Base-by-base conservation (phyloP, 2,113 vertebrate genomes). In the Clupea harengus region DNA sequence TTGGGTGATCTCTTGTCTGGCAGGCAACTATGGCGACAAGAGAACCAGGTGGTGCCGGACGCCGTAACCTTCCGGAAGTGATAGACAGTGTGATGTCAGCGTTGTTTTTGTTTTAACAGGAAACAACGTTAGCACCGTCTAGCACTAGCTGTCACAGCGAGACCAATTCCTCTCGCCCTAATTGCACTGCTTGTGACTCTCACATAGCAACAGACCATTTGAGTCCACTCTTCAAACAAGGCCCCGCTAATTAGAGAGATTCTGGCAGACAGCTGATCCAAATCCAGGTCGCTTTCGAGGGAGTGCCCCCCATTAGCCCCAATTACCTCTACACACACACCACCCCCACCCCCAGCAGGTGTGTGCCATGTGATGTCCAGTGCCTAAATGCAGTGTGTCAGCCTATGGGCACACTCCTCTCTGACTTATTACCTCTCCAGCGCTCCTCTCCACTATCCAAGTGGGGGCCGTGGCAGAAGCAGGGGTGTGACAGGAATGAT, bases 1-100 rank as follows among this genome's bases (percentile, higher is more conserved):
- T 91, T 91, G 91, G 88, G 84, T 84, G 85, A 67, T 85, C 47
- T 81, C 82, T 50, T 0, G 67, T 82, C 81, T 81, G 1, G 82
- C 87, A 88, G 1, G 82, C 87, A 88, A 84, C 90, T 90, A 90
- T 88, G 85, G 60, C 28, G 83, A 92, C 86, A 1, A 57, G 39
- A 86, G 45, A 75, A 32, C 72, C 25, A 22, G 18, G 54, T 60
- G 54, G 72, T 32, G 17, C 28, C 28, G 44, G 28, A 78, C 28
- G 5, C 10, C 10, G 28, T 11, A 44, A 78, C 72, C 4, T 78
- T 78, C 72, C 15, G 39, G 44, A 75, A 49, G 85, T 20, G 13
- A 45, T 50, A 86, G 4, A 64, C 10, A 15, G 72, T 15, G 32
- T 39, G 25, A 78, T 78, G 72, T 17, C 72, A 39, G 28, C n/a